Percentiles rank a stretch among this genome's conserved stretches.
Evolutionary conservation across 1,140 invertebrate genomes (phyloP).

Genomic region (Thrips palmi): DNA sequence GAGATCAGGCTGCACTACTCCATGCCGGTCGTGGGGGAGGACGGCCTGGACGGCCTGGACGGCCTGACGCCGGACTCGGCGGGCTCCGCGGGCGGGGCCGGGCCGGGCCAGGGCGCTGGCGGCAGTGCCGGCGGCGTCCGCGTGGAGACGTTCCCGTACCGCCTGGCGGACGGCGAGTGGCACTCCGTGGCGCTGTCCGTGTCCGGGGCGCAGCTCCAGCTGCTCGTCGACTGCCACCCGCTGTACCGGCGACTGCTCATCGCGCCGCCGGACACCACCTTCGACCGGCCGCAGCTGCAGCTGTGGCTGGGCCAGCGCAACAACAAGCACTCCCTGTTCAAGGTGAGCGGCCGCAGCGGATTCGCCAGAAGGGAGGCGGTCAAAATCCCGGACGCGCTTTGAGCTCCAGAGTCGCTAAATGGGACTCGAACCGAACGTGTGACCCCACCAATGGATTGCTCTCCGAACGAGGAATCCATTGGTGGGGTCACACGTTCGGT

Average conservation of each 20-base stretch:
- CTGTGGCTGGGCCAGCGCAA: conserved; percentile 78
- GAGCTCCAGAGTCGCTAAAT: no score
- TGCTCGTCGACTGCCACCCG: conserved; percentile 70
- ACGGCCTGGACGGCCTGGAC: no score
- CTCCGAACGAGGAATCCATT: no score
- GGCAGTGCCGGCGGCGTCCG: conserved; percentile 38
- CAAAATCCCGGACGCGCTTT: no score
- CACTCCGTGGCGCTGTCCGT: conserved; percentile 67
- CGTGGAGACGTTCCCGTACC: conserved; percentile 71
- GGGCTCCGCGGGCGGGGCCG: no score
- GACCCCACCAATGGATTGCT: no score
- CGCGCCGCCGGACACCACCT: conserved; percentile 49
- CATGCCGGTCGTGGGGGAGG: no score
- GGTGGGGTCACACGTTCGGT: no score
- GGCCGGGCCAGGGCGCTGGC: not conserved
- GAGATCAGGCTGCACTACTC: conserved; percentile 63
- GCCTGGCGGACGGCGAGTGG: conserved; percentile 68
- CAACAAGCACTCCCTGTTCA: conserved; percentile 66
- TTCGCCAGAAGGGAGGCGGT: no score
- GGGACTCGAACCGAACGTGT: no score
- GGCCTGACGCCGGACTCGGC: conserved; percentile 5
- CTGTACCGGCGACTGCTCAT: conserved; percentile 52
- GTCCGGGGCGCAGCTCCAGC: conserved; percentile 59
- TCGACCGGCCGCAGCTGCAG: conserved; percentile 45
- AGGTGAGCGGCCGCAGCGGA: conserved; percentile 34